A percentile compares a stretch with the other conserved stretches of the same genome.
phyloP scores from a whole-genome alignment of 2,888 invertebrate genomes.

The Apotomis betuletana region DNA sequence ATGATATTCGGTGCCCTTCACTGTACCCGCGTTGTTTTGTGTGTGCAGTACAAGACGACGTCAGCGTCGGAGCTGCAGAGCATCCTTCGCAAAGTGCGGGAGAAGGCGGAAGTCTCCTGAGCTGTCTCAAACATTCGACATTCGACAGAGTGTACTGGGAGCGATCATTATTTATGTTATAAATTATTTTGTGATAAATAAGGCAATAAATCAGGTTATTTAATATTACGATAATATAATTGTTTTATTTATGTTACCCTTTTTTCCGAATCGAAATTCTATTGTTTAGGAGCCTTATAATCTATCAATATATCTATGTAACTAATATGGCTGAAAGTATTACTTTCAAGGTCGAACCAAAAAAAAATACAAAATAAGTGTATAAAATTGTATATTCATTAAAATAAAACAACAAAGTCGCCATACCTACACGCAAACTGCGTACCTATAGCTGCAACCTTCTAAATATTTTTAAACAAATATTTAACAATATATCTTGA shows the following conservation, averaged over 20 bases:
- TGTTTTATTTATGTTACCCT: constrained; percentile 4
- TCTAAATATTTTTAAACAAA: constrained; percentile 16
- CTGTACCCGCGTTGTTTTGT: no score
- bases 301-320: no score
- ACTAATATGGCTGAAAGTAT: no score
- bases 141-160: not conserved
- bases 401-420: constrained; percentile 25
- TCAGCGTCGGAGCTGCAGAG: constrained; percentile 89
- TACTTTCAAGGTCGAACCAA: no score
- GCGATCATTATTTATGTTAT: not conserved
- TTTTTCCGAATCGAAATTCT: not conserved
- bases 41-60: constrained; percentile 89
- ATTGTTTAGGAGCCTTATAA: no score
- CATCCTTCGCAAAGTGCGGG: constrained; percentile 88
- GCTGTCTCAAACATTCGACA: not conserved
- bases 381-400: constrained; percentile 33
- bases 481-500: constrained; percentile 16
- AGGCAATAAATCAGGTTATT: constrained; percentile 21
- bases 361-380: not conserved
- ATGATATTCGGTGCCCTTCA: no score
- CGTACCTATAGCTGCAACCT: constrained; percentile 21
- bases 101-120: constrained; percentile 86
- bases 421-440: not conserved
- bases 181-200: constrained; percentile 27
- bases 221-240: constrained; percentile 1